These are phyloP conservation scores for Regulus satrapa DNA, from an alignment of 2,113 vertebrate species.

Conservation along the genomic window DNA sequence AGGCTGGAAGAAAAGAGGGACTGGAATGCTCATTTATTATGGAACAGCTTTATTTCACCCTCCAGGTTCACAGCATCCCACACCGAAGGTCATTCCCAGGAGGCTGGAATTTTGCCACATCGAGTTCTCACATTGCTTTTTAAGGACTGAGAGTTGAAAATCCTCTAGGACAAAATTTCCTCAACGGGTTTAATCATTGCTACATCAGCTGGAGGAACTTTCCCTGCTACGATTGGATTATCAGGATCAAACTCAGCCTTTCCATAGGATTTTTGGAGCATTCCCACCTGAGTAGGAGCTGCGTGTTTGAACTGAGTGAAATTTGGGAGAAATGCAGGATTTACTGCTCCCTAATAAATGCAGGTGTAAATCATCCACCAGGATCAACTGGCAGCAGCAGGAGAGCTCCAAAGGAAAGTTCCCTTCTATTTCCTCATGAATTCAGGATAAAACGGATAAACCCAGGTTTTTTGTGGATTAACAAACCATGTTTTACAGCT, in stretches of 20 bases:
- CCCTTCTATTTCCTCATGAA: background rate
- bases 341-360: background rate
- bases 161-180: background rate
- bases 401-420: background rate
- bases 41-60: background rate
- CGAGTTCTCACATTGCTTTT: fast-evolving
- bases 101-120: background rate
- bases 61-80: background rate
- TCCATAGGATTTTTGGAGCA: background rate
- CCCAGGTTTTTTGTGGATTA: background rate
- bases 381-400: background rate
- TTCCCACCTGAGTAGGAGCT: background rate
- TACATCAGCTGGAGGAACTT: background rate
- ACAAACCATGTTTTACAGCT: conserved; percentile 23
- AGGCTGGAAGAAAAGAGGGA: conserved; percentile 80
- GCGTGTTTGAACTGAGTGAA: background rate
- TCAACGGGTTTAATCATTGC: background rate
- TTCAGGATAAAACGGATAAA: conserved; percentile 45
- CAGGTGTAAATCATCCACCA: background rate
- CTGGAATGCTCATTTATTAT: conserved; percentile 10
- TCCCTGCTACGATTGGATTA: background rate
- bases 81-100: background rate
- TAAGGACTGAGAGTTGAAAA: background rate
- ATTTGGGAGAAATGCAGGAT: background rate
- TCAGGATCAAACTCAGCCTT: background rate